A percentile compares a stretch with the other conserved stretches of the same genome.
Evolutionary conservation across 2,797 vertebrate genomes (phyloP).

Genomic region (Clarias fuscus): DNA sequence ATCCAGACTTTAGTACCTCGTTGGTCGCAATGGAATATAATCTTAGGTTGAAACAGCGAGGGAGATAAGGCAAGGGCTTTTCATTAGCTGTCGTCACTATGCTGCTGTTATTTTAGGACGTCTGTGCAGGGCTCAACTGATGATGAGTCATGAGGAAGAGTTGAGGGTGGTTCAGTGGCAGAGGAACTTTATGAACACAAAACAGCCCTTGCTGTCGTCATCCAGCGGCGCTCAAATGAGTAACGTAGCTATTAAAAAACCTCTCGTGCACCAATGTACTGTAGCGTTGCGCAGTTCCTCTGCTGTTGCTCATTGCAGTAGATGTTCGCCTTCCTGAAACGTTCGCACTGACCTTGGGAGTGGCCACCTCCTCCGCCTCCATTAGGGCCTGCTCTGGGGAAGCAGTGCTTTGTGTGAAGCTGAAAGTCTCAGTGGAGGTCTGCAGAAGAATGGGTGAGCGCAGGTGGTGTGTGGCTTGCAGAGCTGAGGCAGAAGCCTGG

Average conservation of each 20-base stretch:
- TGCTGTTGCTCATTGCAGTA: background rate
- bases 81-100: slow-evolving; percentile 39
- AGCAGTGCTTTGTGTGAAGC: slow-evolving; percentile 79
- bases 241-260: slow-evolving; percentile 52
- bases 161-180: slow-evolving; percentile 41
- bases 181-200: slow-evolving; percentile 52
- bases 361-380: slow-evolving; percentile 91
- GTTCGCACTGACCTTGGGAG: slow-evolving; percentile 84
- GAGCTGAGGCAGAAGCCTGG: slow-evolving; percentile 80
- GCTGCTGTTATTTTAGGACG: slow-evolving; percentile 54
- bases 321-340: background rate
- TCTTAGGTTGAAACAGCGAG: background rate
- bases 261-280: background rate
- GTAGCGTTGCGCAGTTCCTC: slow-evolving; percentile 1
- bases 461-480: slow-evolving; percentile 81
- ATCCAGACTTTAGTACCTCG: background rate
- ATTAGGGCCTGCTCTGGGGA: slow-evolving; percentile 83
- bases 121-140: slow-evolving; percentile 26
- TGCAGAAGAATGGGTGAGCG: slow-evolving; percentile 83
- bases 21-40: background rate
- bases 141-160: slow-evolving; percentile 56
- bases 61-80: background rate
- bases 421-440: slow-evolving; percentile 82
- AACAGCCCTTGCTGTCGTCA: slow-evolving; percentile 46
- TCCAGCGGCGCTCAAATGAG: slow-evolving; percentile 50